A percentile compares a stretch with the other conserved stretches of the same genome.
These are phyloP conservation scores for Saxicola maurus DNA, from an alignment of 2,797 vertebrate species.

Conservation along the genomic window DNA sequence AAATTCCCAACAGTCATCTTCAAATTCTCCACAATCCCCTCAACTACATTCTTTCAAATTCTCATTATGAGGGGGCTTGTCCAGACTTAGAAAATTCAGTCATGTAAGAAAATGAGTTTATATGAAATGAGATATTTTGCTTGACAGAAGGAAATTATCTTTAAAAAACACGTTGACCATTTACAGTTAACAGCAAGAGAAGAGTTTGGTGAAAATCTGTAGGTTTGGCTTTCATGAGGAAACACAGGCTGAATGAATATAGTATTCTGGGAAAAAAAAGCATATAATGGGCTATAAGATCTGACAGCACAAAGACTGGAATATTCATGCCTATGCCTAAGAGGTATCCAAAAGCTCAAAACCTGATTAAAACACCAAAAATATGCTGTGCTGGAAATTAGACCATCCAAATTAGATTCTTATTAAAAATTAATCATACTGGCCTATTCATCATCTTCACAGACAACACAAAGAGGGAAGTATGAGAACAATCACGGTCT, in stretches of 20 bases:
- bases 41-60: neutral
- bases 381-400: slow-evolving; percentile 13
- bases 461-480: slow-evolving; percentile 8
- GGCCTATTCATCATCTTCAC: slow-evolving; percentile 35
- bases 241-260: neutral
- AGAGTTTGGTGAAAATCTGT: neutral
- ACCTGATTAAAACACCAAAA: slow-evolving; percentile 54
- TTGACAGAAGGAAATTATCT: neutral
- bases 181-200: neutral
- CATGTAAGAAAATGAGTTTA: neutral
- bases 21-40: neutral
- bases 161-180: neutral
- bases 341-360: slow-evolving; percentile 29
- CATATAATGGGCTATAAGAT: neutral
- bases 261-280: neutral
- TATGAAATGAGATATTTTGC: neutral
- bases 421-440: slow-evolving; percentile 45
- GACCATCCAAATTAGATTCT: slow-evolving; percentile 43
- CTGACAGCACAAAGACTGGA: slow-evolving; percentile 30
- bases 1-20: neutral
- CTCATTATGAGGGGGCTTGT: neutral
- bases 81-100: neutral
- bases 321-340: slow-evolving; percentile 21
- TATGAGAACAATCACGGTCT: neutral
- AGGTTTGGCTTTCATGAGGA: neutral